Evolutionary conservation across 1,140 invertebrate species (phyloP).

Genomic region (Lasioglossum albipes): DNA sequence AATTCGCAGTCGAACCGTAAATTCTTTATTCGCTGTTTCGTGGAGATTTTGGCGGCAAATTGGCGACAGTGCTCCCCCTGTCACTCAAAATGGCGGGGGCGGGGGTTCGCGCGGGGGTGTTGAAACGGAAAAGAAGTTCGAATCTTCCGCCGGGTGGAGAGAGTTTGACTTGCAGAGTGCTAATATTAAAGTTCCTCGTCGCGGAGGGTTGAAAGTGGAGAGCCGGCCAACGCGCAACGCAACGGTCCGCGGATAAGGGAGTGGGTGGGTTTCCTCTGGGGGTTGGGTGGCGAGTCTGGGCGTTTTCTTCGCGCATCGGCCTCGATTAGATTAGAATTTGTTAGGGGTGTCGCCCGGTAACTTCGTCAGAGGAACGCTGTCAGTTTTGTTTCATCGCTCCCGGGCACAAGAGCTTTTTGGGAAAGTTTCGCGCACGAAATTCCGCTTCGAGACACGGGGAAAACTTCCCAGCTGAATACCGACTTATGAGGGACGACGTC

Average conservation of each 20-base stretch:
- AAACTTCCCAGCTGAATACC: slow-evolving; percentile 50
- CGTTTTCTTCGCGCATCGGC: slow-evolving; percentile 23
- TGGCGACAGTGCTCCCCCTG: too few species aligned
- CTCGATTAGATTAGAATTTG: slow-evolving; percentile 69
- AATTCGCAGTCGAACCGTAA: too few species aligned
- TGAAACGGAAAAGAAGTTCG: slow-evolving; percentile 60
- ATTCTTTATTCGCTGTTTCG: too few species aligned
- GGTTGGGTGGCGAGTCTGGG: neutral
- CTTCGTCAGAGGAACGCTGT: slow-evolving; percentile 60
- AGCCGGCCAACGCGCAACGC: slow-evolving; percentile 2
- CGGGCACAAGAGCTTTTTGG: slow-evolving; percentile 53
- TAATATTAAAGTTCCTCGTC: slow-evolving; percentile 67
- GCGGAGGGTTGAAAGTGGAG: neutral
- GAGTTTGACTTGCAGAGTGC: slow-evolving; percentile 70
- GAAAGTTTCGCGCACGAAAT: slow-evolving; percentile 57
- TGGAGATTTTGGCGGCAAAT: too few species aligned
- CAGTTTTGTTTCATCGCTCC: slow-evolving; percentile 64
- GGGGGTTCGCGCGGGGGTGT: too few species aligned
- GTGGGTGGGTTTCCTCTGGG: neutral
- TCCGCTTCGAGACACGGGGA: slow-evolving; percentile 39
- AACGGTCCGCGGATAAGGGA: slow-evolving; percentile 7
- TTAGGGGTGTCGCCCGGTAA: slow-evolving; percentile 62
- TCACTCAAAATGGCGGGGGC: too few species aligned
- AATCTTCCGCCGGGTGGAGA: slow-evolving; percentile 48
- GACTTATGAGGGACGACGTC: slow-evolving; percentile 43